Evolutionary conservation across 2,797 vertebrate species (phyloP), one percentile per base, ranked within the genome.

Genomic region (Scleropages formosus): DNA sequence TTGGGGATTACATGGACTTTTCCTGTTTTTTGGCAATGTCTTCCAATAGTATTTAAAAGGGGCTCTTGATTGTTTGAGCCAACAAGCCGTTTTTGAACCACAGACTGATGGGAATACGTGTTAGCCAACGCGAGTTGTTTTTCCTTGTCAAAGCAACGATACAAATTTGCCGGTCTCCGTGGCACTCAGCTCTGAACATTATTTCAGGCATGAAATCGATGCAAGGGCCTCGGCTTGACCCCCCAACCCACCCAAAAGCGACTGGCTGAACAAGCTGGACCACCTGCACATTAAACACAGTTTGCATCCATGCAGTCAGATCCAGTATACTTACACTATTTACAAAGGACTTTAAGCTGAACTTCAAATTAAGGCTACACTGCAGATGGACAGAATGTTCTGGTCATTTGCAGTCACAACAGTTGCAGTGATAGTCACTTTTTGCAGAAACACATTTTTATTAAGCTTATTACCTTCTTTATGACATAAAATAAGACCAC

Each of bases 291-390:
- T 92, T 89, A 92, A 91, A 91, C 88, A 92, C 89, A 88, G 91
- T 92, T 92, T 92, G 89, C 90, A 94, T 94, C 89, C 93, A 95
- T 92, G 92, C 90, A 92, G 93, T 94, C 90, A 91, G 89, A 90
- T 94, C 84, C 80, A 89, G 88, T 89, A 89, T 92, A 94, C 89
- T 92, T 95, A 95, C 93, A 95, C 90, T 96, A 96, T 97, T 91
- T 97, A 98, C 95, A 97, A 87, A 81, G 87, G 86, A 89, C 85
- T 87, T 82, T 80, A 90, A 83, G 87, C 85, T 88, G 86, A 84
- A 88, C 87, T 85, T 89, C 87, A 88, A 87, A 86, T 93, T 93
- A 94, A 93, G 91, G 92, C 91, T 89, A 85, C 84, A 88, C 89
- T 91, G 91, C 89, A 84, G 85, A 74, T 75, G 74, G 74, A 77